Evolutionary conservation across 1,140 invertebrate species (phyloP).

Genomic region (Leptinotarsa defecta): DNA sequence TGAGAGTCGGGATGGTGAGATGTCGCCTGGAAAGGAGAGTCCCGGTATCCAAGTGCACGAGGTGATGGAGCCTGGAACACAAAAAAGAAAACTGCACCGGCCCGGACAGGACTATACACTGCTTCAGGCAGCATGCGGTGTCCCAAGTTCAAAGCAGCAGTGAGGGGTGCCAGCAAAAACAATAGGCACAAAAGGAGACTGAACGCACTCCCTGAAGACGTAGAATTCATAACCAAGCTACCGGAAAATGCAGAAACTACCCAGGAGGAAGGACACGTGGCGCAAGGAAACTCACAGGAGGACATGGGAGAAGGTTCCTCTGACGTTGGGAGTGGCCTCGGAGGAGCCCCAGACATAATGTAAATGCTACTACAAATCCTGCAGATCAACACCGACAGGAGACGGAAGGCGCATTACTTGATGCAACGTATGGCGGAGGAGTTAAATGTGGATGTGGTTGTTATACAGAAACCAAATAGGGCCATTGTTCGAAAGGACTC

Average conservation of each 20-base stretch:
- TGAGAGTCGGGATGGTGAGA: too few species aligned
- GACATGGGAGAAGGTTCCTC: background rate
- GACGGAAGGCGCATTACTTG: background rate
- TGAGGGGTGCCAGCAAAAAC: too few species aligned
- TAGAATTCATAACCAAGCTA: background rate
- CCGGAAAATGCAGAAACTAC: background rate
- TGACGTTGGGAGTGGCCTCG: background rate
- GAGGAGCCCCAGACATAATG: background rate
- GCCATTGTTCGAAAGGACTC: slow-evolving; percentile 1
- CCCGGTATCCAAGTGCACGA: slow-evolving; percentile 22
- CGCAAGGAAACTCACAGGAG: background rate
- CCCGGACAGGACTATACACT: too few species aligned
- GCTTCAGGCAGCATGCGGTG: too few species aligned
- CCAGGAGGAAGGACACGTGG: background rate
- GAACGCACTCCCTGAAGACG: background rate
- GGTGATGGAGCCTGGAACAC: too few species aligned
- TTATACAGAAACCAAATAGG: background rate
- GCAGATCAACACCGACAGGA: slow-evolving; percentile 1
- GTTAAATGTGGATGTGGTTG: background rate
- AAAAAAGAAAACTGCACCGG: too few species aligned
- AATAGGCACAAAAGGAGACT: background rate
- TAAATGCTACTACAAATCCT: background rate
- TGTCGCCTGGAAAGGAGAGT: too few species aligned
- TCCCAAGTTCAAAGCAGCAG: too few species aligned
- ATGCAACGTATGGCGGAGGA: background rate